These are phyloP conservation scores for Suricata suricatta DNA, from an alignment of 2,113 vertebrate genomes.

Conservation along the genomic window DNA sequence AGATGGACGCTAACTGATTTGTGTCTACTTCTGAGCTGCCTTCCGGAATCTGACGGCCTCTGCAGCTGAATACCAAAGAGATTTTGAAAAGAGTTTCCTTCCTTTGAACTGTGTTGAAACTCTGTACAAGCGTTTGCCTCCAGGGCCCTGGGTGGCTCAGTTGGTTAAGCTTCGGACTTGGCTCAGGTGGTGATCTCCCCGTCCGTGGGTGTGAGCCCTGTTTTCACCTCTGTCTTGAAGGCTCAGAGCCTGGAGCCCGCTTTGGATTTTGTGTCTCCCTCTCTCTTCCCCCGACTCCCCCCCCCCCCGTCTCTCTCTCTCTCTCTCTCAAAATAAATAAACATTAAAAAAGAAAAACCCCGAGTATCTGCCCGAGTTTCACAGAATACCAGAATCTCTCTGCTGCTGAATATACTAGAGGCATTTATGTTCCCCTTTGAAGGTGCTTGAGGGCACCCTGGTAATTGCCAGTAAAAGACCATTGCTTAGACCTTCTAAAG, in stretches of 20 bases:
- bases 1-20: background rate
- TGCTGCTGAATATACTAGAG: background rate
- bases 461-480: background rate
- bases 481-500: background rate
- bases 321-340: too few relatives aligned
- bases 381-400: background rate
- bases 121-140: background rate
- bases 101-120: background rate
- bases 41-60: background rate
- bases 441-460: background rate
- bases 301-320: too few relatives aligned
- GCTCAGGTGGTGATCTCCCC: too few relatives aligned
- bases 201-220: too few relatives aligned
- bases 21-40: background rate
- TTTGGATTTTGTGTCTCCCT: too few relatives aligned
- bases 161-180: too few relatives aligned
- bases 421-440: background rate
- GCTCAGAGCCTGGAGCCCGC: too few relatives aligned
- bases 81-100: constrained; percentile 4
- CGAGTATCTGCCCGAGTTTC: background rate
- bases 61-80: background rate
- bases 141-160: too few relatives aligned
- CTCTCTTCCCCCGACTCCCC: too few relatives aligned
- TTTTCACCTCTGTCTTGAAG: too few relatives aligned
- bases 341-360: too few relatives aligned